Percentiles rank a stretch among this genome's conserved stretches.
Evolutionary conservation across 2,888 invertebrate species (phyloP).

Genomic region (Koerneria pararmatus): DNA sequence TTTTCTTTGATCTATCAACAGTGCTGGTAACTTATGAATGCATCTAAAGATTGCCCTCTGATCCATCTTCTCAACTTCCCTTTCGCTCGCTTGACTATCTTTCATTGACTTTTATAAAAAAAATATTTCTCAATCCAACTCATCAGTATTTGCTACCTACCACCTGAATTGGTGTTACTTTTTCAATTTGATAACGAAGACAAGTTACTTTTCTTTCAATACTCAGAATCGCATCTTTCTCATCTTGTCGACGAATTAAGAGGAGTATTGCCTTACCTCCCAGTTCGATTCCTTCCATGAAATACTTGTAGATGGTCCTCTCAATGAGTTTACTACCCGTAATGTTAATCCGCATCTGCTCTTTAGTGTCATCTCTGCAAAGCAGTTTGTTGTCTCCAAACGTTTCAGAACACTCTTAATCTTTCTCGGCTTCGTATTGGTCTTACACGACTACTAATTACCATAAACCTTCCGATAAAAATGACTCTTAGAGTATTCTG

Average conservation of each 20-base stretch:
- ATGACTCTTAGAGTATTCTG: no score
- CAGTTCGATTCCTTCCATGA: constrained; percentile 28
- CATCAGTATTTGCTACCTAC: neutral
- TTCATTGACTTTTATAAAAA: neutral
- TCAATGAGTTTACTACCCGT: constrained; percentile 30
- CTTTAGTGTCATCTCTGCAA: constrained; percentile 6
- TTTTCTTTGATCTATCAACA: no score
- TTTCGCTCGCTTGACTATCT: neutral
- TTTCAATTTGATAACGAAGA: neutral
- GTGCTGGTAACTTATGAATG: no score
- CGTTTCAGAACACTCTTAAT: neutral
- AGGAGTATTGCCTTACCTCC: constrained; percentile 27
- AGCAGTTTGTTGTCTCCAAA: no score
- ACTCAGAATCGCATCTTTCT: neutral
- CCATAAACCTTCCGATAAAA: neutral
- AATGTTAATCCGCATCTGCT: constrained; percentile 23
- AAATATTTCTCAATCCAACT: neutral
- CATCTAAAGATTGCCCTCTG: neutral
- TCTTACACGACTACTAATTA: neutral
- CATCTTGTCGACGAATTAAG: neutral
- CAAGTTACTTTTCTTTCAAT: no score
- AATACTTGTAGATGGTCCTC: constrained; percentile 24
- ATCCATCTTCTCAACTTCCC: neutral
- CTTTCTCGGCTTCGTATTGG: neutral
- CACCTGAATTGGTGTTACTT: neutral